Evolutionary conservation across 2,888 invertebrate genomes (phyloP), one percentile per base, ranked within the genome.

Genomic region (Nomada fucata): DNA sequence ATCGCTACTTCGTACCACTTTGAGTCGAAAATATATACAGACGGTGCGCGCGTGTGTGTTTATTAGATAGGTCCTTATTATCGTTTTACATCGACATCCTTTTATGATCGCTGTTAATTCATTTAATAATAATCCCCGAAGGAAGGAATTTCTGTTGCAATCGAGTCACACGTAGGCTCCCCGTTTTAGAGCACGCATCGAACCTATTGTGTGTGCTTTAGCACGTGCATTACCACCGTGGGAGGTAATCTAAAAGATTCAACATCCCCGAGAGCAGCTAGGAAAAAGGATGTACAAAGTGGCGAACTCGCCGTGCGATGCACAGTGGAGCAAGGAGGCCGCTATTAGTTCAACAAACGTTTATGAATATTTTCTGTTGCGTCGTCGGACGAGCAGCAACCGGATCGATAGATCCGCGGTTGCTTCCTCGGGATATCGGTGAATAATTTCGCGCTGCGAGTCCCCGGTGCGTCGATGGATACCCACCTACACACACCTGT

Each of bases 401-500:
- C 9, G 44, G 79, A 63, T 70, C 80, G 47, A 79, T 76, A 65
- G 76, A 76, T 83, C 65, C 59, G 55, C 63, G 65, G 63, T 64
- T 69, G 77, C 77, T 29, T 76, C 70, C 63, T 60, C 73, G 65
- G 11, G 44, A 11, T 63, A 67, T 73, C 78, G 78, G 59, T 76
- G 84, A 83, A 83, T 87, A 88, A 89, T 87, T 85, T 73, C 60
- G 69, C 76, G 76, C 61, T 74, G 80, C 72, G 74, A 7, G 18
- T 83, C 63, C 81, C 70, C 26, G 68, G 81, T 73, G 81, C 81
- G 86, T 83, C 78, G 68, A 76, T 10, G 70, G 73, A 63, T 60
- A 80, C 76, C 79, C 52, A 18, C 50, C 11, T 15, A 50, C 50
- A 15, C 50, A 18, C 15, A 52, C 52, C 7, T 52, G 5, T 52